phyloP scores from a whole-genome alignment of 2,113 vertebrate species.

The Chaenocephalus aceratus region DNA sequence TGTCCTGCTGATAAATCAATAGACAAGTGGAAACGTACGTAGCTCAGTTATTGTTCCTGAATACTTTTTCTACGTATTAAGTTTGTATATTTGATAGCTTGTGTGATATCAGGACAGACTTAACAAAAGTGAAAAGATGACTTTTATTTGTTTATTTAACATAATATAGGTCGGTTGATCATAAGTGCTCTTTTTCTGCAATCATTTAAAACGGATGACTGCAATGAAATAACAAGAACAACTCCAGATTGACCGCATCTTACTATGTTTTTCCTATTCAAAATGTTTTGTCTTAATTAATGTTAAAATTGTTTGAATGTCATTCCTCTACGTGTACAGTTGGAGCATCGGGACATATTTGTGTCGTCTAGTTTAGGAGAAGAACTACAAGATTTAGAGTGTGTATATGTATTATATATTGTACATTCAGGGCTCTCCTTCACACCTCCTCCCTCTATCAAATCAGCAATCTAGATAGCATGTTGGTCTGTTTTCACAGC shows the following conservation, averaged over 20 bases:
- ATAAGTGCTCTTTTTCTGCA: neutral
- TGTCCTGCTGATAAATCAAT: neutral
- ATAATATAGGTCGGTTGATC: neutral
- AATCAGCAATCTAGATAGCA: slow-evolving; percentile 84
- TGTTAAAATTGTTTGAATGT: neutral
- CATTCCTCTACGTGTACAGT: neutral
- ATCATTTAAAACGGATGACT: neutral
- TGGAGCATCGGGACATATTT: neutral
- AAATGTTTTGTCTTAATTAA: neutral
- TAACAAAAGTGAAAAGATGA: neutral
- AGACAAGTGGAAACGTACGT: neutral
- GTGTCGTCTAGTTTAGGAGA: neutral
- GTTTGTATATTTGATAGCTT: neutral
- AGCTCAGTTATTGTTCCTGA: neutral
- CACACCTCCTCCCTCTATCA: slow-evolving; percentile 70
- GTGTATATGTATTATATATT: slow-evolving; percentile 40
- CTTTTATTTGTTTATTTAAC: neutral
- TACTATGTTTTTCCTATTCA: neutral
- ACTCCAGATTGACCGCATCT: neutral
- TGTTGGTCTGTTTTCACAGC: slow-evolving; percentile 84
- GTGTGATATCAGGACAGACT: neutral
- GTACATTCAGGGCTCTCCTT: slow-evolving; percentile 42
- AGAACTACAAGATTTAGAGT: neutral
- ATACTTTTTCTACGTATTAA: neutral
- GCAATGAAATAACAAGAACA: neutral